Evolutionary conservation across 2,888 invertebrate species (phyloP).

Genomic region (Thecocarcelia acutangulata): DNA sequence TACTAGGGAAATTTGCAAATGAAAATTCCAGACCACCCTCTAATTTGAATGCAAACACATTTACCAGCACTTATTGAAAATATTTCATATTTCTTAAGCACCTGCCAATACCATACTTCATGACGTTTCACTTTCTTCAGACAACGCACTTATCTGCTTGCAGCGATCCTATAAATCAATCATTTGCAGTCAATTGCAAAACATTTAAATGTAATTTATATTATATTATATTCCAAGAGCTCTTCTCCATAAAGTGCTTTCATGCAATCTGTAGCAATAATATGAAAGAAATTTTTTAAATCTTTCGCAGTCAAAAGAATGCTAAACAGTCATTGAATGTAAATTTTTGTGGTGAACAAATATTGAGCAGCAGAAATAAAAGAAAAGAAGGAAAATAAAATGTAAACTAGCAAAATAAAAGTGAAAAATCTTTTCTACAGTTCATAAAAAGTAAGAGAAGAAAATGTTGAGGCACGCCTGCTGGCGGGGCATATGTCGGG

Average conservation of each 20-base stretch:
- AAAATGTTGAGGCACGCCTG: too few species aligned
- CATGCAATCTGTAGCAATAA: not conserved
- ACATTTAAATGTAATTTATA: constrained; percentile 13
- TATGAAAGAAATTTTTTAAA: not conserved
- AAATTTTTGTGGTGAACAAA: not conserved
- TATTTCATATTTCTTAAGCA: too few species aligned
- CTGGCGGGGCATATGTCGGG: too few species aligned
- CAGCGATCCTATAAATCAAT: constrained; percentile 1
- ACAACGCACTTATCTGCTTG: not conserved
- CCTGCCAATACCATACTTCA: too few species aligned
- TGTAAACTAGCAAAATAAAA: not conserved
- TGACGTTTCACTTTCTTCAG: not conserved
- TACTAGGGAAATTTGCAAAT: too few species aligned
- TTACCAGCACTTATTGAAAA: too few species aligned
- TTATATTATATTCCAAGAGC: not conserved
- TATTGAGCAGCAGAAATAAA: not conserved
- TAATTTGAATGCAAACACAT: too few species aligned
- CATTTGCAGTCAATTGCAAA: not conserved
- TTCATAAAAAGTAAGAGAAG: too few species aligned
- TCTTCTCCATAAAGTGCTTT: not conserved
- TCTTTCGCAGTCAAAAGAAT: not conserved
- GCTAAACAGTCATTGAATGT: not conserved
- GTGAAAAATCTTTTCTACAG: too few species aligned
- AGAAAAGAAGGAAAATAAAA: too few species aligned
- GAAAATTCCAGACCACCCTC: too few species aligned